Base-by-base conservation (phyloP, 37 sponge, comb jelly and placozoan species). In the Ephydatia muelleri region DNA sequence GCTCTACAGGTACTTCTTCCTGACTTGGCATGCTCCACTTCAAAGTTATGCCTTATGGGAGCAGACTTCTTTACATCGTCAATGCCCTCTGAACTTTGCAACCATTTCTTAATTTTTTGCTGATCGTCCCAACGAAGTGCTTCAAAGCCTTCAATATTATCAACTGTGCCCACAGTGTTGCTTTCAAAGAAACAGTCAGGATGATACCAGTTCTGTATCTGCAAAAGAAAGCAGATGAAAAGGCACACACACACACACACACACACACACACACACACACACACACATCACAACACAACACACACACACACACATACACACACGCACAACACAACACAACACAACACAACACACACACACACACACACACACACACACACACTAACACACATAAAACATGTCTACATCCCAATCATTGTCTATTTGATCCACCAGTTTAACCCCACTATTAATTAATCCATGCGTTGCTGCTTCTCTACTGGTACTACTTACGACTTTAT, bases 141-240 rank as follows among this genome's bases (percentile, higher is more conserved):
- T 27, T 90, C 92, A 78, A 94, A 93, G 0, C 97, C 97, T 27
- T 84, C 88, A 33, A 99, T 85, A 22, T 96, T 91, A 0, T 76
- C 88, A 33, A 87, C 83, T 23, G 88, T 69, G 38, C 37, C 38
- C 14, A 83, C 38, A 16, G 43, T n/a, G 28, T 83, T 89, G 70
- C 68, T 83, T 88, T 93, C 92, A 86, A 96, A 99, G 86, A 99
- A 99, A 73, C 99, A 99, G 28, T 74, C 71, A 70, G 81, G 91
- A 65, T 99, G 99, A 65, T 92, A 91, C 99, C 99, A 99, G 43
- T 93, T 86, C 1, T 95, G 95, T 33, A 91, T 83, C 90, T 91
- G 49, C 33, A 29, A 32, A 5, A 67, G 37, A 16, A 40, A 32
- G 38, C 40, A 40, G 74, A 72, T 25, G 16, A 72, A 29, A 72